Evolutionary conservation across 2,888 invertebrate genomes (phyloP), one percentile per base, ranked within the genome.

Genomic region (Boloria euphrosyne): DNA sequence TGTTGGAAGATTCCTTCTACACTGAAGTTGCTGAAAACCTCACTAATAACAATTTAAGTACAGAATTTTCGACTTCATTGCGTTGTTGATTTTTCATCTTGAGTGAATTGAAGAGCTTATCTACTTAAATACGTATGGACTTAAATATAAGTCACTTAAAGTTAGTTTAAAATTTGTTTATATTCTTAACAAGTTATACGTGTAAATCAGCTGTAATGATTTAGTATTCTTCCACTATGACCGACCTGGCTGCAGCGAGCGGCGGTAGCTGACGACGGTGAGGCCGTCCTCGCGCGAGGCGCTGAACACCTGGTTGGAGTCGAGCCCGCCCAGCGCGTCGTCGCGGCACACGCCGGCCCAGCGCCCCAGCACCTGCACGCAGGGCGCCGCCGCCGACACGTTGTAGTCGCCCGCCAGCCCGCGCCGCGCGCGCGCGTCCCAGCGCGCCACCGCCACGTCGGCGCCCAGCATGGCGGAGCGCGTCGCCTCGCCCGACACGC

Each of bases 311-410:
- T 98, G 98, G 83, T 96, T 96, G 82, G 94, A 96, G 80, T 97
- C 96, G 73, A 94, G 93, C 0, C 96, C 97, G 38, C 97, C 97
- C 2, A 97, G 93, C n/a, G 94, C 85, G 67, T 95, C 95, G 85
- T 98, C 98, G 72, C 94, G 95, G 76, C 98, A 98, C 47, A 97
- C 97, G 49, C 98, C 98, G 83, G 94, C 96, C 83, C 96, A 96
- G 76, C 95, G 95, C 1, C 97, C 98, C 76, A 97, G 90, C 67
- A 97, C 97, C 86, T 96, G 96, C 53, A 96, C 96, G 80, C 97
- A 97, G 95, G 97, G 96, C 58, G 97, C 95, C 75, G 94, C 87
- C 0, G 96, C 97, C 6, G 97, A 96, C 67, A 98, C 94, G 81
- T 97, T 97, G 83, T 97, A 98, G 90, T 98, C 98, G 0, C 93